Evolutionary conservation across 2,113 vertebrate species (phyloP), one percentile per base, ranked within the genome.

Genomic region (Ciconia maguari): DNA sequence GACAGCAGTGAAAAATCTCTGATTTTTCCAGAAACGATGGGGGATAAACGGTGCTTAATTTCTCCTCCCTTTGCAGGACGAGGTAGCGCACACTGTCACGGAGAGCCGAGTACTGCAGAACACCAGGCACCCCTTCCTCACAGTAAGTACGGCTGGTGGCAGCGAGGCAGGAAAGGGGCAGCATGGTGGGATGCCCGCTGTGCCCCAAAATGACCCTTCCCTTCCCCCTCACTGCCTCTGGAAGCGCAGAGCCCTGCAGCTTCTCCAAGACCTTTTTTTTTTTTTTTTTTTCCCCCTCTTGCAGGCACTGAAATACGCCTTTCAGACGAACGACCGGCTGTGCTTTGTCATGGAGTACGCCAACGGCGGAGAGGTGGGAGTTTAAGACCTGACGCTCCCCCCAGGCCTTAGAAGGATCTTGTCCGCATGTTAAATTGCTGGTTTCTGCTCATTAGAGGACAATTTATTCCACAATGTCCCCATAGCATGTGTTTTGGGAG

Each of bases 321-420:
- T 99, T 96, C 99, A 99, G 98, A 99, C 99, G 8, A 98, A 98
- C 0, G 99, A 99, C 96, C 98, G 99, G 16, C 98, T 99, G 65
- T 99, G 99, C 97, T 99, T 99, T 11, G 99, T 99, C 93, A 99
- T 99, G 99, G 99, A 99, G 78, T 99, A 99, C 1, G 99, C 99
- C 96, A 99, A 99, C 1, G 99, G 99, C 1, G 99, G 99, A 11
- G 99, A 99, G 98, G 99, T 99, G 83, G 79, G 97, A 27, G 1
- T 15, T 6, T 2, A 4, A 32, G 11, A 44, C 32, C 19, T 20
- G 2, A 3, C 3, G 11, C 52, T 44, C 30, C 13, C 41, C 24
- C 13, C 8, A 3, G 44, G 46, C 46, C n/a, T 62, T 8, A n/a
- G 44, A 19, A 20, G 30, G 38, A 25, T 34, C 34, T 34, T 21